phyloP scores from a whole-genome alignment of 2,797 vertebrate genomes.

The Pseudochirops corinnae region DNA sequence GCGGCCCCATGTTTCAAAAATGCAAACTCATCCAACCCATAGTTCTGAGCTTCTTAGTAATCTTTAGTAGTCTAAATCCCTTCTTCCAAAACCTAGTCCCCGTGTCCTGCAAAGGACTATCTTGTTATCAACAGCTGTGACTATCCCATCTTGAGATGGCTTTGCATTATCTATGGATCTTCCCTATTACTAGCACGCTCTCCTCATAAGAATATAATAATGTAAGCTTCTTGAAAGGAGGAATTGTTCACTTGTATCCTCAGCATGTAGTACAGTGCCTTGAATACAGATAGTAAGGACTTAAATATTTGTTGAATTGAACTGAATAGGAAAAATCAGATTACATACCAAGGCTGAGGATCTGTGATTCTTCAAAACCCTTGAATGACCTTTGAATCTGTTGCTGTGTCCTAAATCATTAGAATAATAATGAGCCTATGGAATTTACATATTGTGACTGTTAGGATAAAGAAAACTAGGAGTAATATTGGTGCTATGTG shows the following conservation, averaged over 20 bases:
- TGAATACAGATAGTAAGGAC: neutral
- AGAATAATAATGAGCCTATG: neutral
- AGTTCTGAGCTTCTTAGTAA: neutral
- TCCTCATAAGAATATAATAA: neutral
- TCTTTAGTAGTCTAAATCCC: neutral
- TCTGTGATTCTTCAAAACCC: constrained; percentile 29
- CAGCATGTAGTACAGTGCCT: neutral
- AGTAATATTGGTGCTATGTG: neutral
- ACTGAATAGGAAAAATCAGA: constrained; percentile 12
- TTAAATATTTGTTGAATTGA: constrained; percentile 48
- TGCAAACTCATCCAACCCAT: neutral
- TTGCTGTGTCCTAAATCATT: constrained; percentile 17
- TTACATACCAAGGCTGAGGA: neutral
- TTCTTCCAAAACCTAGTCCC: neutral
- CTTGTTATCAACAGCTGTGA: neutral
- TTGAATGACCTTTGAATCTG: neutral
- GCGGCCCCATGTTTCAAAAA: neutral
- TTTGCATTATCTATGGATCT: neutral
- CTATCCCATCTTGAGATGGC: neutral
- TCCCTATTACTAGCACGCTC: neutral
- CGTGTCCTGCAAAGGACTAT: neutral
- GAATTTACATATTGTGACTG: neutral
- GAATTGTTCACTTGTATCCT: neutral
- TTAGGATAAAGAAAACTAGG: constrained; percentile 28
- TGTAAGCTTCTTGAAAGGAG: neutral